Evolutionary conservation across 1,140 invertebrate genomes (phyloP).

Genomic region (Apocrypta bakeri): DNA sequence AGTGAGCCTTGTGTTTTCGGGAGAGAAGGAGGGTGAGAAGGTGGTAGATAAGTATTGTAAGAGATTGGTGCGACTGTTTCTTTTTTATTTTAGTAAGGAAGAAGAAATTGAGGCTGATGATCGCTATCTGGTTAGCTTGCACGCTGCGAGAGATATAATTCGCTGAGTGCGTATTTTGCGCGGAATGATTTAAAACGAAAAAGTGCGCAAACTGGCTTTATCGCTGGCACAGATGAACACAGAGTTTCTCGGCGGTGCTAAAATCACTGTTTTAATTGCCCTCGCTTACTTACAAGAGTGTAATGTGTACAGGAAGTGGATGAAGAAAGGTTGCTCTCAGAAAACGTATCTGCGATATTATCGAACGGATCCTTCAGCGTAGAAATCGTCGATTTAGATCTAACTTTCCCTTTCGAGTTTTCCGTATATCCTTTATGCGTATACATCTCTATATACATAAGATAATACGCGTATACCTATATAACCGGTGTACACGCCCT

Average conservation of each 20-base stretch:
- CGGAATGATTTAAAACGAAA: neutral
- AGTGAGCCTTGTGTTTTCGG: neutral
- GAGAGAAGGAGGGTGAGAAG: neutral
- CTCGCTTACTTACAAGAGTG: neutral
- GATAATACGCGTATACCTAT: neutral
- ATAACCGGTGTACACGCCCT: neutral
- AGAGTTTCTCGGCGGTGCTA: neutral
- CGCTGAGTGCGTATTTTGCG: neutral
- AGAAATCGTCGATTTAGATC: slow-evolving; percentile 12
- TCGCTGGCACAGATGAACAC: neutral
- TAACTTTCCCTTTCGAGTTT: slow-evolving; percentile 38
- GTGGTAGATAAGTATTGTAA: neutral
- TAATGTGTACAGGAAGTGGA: neutral
- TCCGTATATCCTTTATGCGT: neutral
- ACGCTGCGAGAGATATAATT: neutral
- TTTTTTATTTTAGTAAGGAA: neutral
- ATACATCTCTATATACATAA: neutral
- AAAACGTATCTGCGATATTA: neutral
- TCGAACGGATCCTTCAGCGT: slow-evolving; percentile 11
- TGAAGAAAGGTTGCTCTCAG: neutral
- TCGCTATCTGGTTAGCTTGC: neutral
- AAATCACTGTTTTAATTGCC: neutral
- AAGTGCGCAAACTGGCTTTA: neutral
- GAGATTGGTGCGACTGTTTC: neutral
- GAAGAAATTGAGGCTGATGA: slow-evolving; percentile 8